These are phyloP conservation scores for Sardina pilchardus DNA, from an alignment of 2,113 vertebrate species.

Conservation along the genomic window DNA sequence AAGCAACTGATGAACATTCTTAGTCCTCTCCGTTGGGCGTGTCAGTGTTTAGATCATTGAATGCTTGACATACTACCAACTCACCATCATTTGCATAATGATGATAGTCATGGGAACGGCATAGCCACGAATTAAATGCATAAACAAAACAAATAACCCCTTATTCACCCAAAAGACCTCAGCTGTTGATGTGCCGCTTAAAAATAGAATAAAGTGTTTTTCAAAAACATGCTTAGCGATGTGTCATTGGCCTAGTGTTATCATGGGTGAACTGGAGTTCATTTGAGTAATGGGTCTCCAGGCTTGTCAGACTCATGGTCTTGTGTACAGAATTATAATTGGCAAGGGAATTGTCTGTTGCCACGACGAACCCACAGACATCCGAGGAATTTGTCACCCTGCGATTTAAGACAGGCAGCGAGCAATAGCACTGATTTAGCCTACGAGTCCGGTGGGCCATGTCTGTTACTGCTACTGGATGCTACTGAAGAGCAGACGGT, in stretches of 20 bases:
- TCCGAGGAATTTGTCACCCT: constrained; percentile 38
- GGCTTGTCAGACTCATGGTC: background rate
- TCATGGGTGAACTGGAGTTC: background rate
- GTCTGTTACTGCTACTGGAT: background rate
- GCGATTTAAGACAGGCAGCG: constrained; percentile 26
- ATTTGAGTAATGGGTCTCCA: constrained; percentile 17
- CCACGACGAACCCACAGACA: constrained; percentile 34
- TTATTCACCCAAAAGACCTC: background rate
- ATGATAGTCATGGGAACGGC: background rate
- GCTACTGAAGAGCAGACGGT: background rate
- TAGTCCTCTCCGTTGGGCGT: background rate
- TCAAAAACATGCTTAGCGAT: background rate
- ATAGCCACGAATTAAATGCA: background rate
- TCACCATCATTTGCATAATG: background rate
- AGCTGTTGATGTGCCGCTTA: background rate
- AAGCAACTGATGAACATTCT: constrained; percentile 10
- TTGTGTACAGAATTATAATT: constrained; percentile 22
- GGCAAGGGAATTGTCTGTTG: constrained; percentile 36
- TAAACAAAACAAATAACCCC: background rate
- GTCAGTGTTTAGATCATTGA: background rate
- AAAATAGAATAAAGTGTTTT: background rate
- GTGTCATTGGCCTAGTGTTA: constrained; percentile 11
- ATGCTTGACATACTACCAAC: background rate
- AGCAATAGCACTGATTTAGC: background rate
- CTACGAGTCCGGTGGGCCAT: background rate